phyloP scores from a whole-genome alignment of 2,113 vertebrate genomes.

The Falco punctatus region DNA sequence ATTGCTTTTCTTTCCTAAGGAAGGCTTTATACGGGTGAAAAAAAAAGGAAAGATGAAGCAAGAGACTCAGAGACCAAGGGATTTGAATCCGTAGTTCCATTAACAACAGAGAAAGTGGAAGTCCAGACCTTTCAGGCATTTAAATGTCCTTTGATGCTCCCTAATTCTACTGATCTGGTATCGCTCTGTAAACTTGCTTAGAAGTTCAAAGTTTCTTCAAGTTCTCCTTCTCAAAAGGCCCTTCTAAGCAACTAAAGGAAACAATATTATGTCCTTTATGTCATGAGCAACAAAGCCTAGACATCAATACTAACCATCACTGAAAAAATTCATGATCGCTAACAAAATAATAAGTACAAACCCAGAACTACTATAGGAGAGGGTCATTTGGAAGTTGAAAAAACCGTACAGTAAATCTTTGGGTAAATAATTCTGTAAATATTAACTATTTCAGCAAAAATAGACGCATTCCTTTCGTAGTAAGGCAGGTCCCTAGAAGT shows the following conservation, averaged over 20 bases:
- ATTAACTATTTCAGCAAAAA: neutral
- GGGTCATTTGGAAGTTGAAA: fast-evolving
- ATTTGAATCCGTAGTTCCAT: neutral
- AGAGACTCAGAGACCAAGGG: neutral
- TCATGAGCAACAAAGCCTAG: neutral
- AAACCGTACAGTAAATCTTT: neutral
- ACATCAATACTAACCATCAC: neutral
- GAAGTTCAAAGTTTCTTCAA: neutral
- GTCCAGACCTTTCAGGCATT: neutral
- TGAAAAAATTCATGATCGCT: neutral
- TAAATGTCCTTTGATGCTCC: neutral
- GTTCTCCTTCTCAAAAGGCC: neutral
- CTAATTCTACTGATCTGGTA: neutral
- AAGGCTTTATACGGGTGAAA: neutral
- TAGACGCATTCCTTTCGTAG: neutral
- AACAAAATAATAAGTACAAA: neutral
- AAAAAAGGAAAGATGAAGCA: neutral
- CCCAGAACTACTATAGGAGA: neutral
- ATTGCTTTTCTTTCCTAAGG: neutral
- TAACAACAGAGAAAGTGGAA: neutral
- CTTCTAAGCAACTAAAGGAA: neutral
- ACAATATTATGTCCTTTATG: neutral
- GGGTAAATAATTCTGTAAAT: neutral
- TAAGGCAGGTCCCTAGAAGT: neutral
- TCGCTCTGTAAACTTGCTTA: neutral